Base-by-base conservation (phyloP, 1,140 invertebrate genomes). In the Saccostrea echinata region DNA sequence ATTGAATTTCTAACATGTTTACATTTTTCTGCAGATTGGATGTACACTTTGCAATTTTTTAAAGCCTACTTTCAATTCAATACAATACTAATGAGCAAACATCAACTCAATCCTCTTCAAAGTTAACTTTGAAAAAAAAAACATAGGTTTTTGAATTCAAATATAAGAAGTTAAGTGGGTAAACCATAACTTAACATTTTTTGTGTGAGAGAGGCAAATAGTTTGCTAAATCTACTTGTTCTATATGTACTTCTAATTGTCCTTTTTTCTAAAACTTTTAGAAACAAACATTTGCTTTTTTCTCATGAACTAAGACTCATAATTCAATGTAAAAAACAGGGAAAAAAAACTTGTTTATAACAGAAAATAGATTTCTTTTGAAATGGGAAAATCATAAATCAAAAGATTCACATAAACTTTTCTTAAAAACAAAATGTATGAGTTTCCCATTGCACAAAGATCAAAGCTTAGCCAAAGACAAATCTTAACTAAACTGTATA, bases 191-290 rank as follows among this genome's bases (percentile, higher is more conserved):
- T 76, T 76, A 33, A 1, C 9, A 2, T 76, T 76, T 76, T 24
- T 76, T 76, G 68, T 76, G 30, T 76, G 68, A 76, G 68, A 76
- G 68, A 30, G 27, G 27, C 30, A 76, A 76, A 76, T 30, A 76
- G 27, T 12, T 30, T 12, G 68, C 16, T 16, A 35, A 76, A 76
- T 76, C 27, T 76, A 76, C 27, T 33, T 76, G 16, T 76, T 76
- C 68, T 76, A 16, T 76, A 30, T 76, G 68, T 76, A 27, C 68
- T 76, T 30, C 12, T 30, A 33, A 3, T 76, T 76, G 30, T 27
- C 30, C 68, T 30, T 27, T 76, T 76, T 76, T 30, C 8, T 16
- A 27, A 76, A 76, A 33, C 16, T 76, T 33, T 76, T 33, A 30
- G 27, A 76, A 76, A 33, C 68, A 76, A 76, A 76, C 30, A 30